A percentile compares a stretch with the other conserved stretches of the same genome.
phyloP scores from a whole-genome alignment of 2,113 vertebrate species.

The Arizona elegans region DNA sequence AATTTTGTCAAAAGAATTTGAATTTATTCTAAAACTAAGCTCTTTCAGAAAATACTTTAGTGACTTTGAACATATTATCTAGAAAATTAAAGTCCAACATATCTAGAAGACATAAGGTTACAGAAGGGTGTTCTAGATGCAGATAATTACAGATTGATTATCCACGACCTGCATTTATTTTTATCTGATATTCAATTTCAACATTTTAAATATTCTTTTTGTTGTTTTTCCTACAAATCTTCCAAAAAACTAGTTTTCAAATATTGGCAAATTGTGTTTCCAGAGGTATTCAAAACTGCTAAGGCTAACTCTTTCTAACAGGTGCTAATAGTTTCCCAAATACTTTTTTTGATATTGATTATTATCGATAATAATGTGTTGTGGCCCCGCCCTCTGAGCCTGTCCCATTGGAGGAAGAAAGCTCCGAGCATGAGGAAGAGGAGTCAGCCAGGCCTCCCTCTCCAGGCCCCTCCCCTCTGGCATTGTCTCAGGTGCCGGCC shows the following conservation, averaged over 20 bases:
- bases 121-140: not conserved
- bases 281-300: conserved; percentile 13
- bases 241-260: conserved; percentile 29
- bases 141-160: not conserved
- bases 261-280: conserved; percentile 19
- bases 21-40: not conserved
- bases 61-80: not conserved
- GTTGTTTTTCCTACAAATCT: not conserved
- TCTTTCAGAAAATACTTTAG: not conserved
- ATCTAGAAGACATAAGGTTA: not conserved
- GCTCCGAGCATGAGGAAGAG: too few species aligned
- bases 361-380: not conserved
- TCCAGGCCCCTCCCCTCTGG: too few species aligned
- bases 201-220: not conserved
- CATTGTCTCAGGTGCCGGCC: too few species aligned
- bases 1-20: not conserved
- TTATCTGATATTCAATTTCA: conserved; percentile 10
- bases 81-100: not conserved
- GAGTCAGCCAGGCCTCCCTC: too few species aligned
- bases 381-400: too few species aligned
- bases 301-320: conserved; percentile 21
- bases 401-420: too few species aligned
- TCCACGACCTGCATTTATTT: not conserved
- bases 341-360: conserved; percentile 47
- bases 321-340: conserved; percentile 40